Evolutionary conservation across 2,888 invertebrate species (phyloP).

Genomic region (Micoletzkya japonica): DNA sequence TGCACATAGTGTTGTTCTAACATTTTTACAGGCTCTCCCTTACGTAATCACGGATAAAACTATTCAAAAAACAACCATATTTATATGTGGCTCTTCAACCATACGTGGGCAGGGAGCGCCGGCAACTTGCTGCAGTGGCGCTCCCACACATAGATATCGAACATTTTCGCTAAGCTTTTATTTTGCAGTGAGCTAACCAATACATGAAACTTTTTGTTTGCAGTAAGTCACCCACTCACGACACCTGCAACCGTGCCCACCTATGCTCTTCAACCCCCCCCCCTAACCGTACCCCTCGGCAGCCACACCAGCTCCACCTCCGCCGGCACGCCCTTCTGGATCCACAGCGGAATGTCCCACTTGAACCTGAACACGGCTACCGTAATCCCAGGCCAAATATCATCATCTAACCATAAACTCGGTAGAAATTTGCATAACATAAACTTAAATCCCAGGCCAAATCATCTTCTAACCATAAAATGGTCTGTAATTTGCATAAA

Average conservation of each 20-base stretch:
- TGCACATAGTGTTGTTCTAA: too few species aligned
- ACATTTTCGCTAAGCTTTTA: too few species aligned
- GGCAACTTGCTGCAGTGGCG: too few species aligned
- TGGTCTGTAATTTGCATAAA: too few species aligned
- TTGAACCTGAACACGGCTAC: constrained; percentile 19
- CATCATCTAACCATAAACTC: not conserved
- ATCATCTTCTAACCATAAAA: not conserved
- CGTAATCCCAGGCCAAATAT: not conserved
- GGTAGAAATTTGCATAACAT: not conserved
- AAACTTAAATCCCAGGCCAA: not conserved
- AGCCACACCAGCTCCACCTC: constrained; percentile 50
- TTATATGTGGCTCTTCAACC: too few species aligned
- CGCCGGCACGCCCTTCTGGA: not conserved
- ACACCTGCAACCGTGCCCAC: too few species aligned
- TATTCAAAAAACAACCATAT: too few species aligned
- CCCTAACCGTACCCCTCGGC: constrained; percentile 30
- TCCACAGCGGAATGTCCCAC: constrained; percentile 22
- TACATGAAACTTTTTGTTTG: not conserved
- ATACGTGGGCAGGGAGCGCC: too few species aligned
- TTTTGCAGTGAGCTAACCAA: too few species aligned
- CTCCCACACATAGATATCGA: too few species aligned
- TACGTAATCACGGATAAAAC: too few species aligned
- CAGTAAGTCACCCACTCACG: too few species aligned
- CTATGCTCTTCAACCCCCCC: not conserved
- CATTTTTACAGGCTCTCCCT: not conserved